These are phyloP conservation scores for Emys orbicularis DNA, from an alignment of 2,797 vertebrate species.

Conservation along the genomic window DNA sequence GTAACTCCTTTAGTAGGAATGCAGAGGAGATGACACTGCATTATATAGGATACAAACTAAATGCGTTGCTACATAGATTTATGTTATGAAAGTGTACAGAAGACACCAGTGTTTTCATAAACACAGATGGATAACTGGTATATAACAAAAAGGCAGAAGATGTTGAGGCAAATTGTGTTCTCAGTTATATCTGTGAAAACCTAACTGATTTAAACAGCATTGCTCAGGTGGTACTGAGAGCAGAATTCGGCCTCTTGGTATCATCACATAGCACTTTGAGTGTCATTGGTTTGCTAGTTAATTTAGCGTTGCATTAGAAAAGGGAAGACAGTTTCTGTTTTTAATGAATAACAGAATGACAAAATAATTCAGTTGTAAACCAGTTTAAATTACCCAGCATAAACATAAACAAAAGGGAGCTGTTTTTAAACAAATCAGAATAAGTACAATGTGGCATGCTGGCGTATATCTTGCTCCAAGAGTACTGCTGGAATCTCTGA, in stretches of 20 bases:
- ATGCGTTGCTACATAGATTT: neutral
- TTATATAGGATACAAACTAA: constrained; percentile 14
- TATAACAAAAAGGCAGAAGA: neutral
- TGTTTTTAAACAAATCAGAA: constrained; percentile 19
- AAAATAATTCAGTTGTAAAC: constrained; percentile 78
- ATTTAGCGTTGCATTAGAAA: constrained; percentile 83
- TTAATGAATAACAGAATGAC: constrained; percentile 80
- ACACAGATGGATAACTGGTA: neutral
- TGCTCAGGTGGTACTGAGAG: neutral
- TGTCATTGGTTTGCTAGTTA: constrained; percentile 15
- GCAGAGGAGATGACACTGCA: neutral
- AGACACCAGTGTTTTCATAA: neutral
- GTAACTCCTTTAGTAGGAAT: neutral
- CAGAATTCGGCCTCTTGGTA: constrained; percentile 19
- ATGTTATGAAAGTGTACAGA: neutral
- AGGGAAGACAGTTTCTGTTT: constrained; percentile 81
- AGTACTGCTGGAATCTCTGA: constrained; percentile 35
- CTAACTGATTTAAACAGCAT: neutral
- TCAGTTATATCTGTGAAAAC: neutral
- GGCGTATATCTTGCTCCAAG: constrained; percentile 49
- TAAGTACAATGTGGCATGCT: constrained; percentile 65
- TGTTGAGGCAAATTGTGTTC: neutral
- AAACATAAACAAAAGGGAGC: constrained; percentile 72
- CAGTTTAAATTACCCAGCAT: constrained; percentile 76
- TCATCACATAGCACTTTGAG: neutral